Evolutionary conservation across 2,888 invertebrate genomes (phyloP), one percentile per base, ranked within the genome.

Genomic region (Masnerella sp.): DNA sequence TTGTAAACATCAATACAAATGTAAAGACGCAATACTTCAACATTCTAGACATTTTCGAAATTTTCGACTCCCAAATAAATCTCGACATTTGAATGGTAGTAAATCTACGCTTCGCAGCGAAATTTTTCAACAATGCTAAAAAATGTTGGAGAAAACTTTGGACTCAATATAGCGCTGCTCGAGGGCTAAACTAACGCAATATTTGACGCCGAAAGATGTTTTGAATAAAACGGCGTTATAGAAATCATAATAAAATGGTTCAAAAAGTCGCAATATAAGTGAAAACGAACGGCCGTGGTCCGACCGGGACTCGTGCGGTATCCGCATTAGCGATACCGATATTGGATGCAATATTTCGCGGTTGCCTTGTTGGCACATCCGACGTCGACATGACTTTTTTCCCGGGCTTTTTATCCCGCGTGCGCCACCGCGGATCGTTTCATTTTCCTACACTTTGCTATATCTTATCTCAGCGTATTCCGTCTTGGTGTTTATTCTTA

Each of bases 271-370:
- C 36, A 51, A 51, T 51, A 38, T 38, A 52, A 52, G 25, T 52
- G 11, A 52, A 52, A 54, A 30, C 30, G 20, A 34, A 34, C n/a
- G 22, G 18, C 8, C 12, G 9, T 5, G 12, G 25, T 52, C 34
- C 52, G 51, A 64, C 45, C 36, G 52, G 45, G 14, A 17, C 22
- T 7, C 22, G 12, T 28, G 59, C 9, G 52, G 54, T 34, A 54
- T 52, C 9, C 40, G 47, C 64, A 71, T 64, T 71, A 64, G 45
- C 38, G 54, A 59, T 72, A 43, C 52, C 51, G 65, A 67, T 72
- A 72, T 72, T 61, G 59, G 47, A 71, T 59, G 61, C 54, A 59
- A 72, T 72, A 65, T 61, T 72, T 58, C 22, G 47, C n/a, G 2
- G 25, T 15, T 20, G 34, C 61, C 45, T 72, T 54, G 59, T 38